phyloP scores from a whole-genome alignment of 1,140 invertebrate species.

The Ephestia elutella region DNA sequence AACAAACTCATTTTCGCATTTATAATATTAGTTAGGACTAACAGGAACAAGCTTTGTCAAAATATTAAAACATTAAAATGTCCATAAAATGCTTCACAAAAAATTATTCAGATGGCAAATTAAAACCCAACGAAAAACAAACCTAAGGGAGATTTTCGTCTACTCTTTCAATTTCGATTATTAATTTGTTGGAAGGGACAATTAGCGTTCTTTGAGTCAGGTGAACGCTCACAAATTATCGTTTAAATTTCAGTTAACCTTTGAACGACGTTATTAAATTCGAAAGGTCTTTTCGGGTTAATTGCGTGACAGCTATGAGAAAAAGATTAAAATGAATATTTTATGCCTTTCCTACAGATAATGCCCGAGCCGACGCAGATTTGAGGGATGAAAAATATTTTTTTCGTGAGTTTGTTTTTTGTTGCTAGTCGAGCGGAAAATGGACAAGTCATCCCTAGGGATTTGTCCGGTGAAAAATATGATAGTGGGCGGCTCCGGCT shows the following conservation, averaged over 20 bases:
- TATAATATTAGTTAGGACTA: too few species aligned
- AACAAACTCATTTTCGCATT: too few species aligned
- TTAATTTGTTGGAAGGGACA: conserved; percentile 35
- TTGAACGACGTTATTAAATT: conserved; percentile 31
- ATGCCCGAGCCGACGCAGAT: conserved; percentile 21
- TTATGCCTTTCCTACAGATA: conserved; percentile 20
- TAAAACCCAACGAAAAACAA: background rate
- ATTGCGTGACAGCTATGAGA: conserved; percentile 20
- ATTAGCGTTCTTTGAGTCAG: conserved; percentile 36
- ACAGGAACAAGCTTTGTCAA: too few species aligned
- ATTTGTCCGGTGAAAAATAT: conserved; percentile 24
- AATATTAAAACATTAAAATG: background rate
- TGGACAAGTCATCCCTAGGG: conserved; percentile 24
- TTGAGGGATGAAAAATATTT: conserved; percentile 25
- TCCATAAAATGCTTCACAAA: background rate
- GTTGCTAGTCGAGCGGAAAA: conserved; percentile 25
- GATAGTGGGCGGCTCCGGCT: background rate
- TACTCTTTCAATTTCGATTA: conserved; percentile 23
- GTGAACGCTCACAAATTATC: conserved; percentile 34
- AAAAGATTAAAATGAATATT: conserved; percentile 35
- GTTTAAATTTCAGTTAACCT: conserved; percentile 34
- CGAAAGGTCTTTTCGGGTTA: conserved; percentile 27
- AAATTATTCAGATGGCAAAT: background rate
- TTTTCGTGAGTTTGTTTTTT: conserved; percentile 23
- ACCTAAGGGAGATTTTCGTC: conserved; percentile 10